Percentiles rank a stretch among this genome's conserved stretches.
Evolutionary conservation across 2,797 vertebrate genomes (phyloP).

Genomic region (Chrosomus eos): DNA sequence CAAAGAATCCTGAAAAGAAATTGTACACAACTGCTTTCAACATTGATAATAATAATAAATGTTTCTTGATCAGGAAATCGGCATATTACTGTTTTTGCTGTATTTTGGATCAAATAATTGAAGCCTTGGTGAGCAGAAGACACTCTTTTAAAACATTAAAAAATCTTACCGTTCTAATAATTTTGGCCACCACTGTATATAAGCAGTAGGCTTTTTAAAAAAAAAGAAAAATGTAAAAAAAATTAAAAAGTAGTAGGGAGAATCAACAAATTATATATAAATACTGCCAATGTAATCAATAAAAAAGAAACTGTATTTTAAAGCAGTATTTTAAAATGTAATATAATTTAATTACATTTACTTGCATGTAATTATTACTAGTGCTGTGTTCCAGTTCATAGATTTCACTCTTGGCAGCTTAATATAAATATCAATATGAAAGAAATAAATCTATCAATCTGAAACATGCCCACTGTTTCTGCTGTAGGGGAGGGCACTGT

Average conservation of each 20-base stretch:
- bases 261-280: not conserved
- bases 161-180: too few relatives aligned
- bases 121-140: too few relatives aligned
- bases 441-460: not conserved
- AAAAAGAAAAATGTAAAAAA: not conserved
- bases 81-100: too few relatives aligned
- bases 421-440: not conserved
- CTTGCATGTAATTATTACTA: not conserved
- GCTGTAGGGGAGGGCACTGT: slow-evolving; percentile 89
- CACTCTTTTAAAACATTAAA: too few relatives aligned
- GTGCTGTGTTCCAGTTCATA: not conserved
- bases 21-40: too few relatives aligned
- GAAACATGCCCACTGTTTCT: not conserved
- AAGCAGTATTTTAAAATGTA: too few relatives aligned
- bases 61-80: too few relatives aligned
- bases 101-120: too few relatives aligned
- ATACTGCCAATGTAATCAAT: not conserved
- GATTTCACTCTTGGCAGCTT: not conserved
- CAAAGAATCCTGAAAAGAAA: too few relatives aligned
- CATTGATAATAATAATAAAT: too few relatives aligned
- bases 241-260: not conserved
- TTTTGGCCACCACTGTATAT: too few relatives aligned
- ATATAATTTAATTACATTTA: not conserved
- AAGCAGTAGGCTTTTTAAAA: not conserved
- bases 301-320: not conserved